A percentile compares a stretch with the other conserved stretches of the same genome.
Conservation (phyloP, 2,888 invertebrate genomes). For the Leucophora obtusa region DNA sequence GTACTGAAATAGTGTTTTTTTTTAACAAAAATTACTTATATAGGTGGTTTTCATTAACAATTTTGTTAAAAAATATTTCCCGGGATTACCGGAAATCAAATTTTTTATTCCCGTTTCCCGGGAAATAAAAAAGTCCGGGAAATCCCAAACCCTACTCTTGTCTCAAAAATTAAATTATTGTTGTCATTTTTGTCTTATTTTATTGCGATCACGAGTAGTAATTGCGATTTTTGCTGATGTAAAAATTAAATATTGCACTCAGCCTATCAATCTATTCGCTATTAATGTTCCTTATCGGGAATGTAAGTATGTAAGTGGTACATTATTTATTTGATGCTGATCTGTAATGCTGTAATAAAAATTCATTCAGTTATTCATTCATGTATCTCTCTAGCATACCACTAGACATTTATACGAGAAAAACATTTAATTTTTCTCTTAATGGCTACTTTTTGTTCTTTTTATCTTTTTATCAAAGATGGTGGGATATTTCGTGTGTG, state of each 20-base stretch:
- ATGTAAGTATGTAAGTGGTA: background rate
- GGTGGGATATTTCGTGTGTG: background rate
- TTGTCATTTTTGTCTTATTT: background rate
- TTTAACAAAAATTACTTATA: too few relatives aligned
- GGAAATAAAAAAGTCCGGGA: too few relatives aligned
- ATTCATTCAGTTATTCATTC: constrained; percentile 21
- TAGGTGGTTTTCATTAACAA: too few relatives aligned
- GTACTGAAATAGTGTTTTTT: too few relatives aligned
- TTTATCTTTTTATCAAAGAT: background rate
- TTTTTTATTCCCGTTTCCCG: too few relatives aligned
- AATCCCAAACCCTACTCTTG: too few relatives aligned
- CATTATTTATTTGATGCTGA: background rate
- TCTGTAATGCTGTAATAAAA: constrained; percentile 38
- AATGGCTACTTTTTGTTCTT: background rate
- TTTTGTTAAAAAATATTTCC: too few relatives aligned
- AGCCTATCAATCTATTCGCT: constrained; percentile 14
- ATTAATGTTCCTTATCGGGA: constrained; percentile 40
- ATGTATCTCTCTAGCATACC: background rate
- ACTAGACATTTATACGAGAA: constrained; percentile 2
- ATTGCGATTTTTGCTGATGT: constrained; percentile 24
- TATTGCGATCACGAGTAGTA: constrained; percentile 36
- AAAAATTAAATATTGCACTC: constrained; percentile 30
- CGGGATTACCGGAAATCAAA: too few relatives aligned
- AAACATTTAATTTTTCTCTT: constrained; percentile 15
- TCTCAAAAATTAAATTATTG: background rate